Evolutionary conservation across 2,888 invertebrate species (phyloP), one percentile per base, ranked within the genome.

Genomic region (Eurois occulta): DNA sequence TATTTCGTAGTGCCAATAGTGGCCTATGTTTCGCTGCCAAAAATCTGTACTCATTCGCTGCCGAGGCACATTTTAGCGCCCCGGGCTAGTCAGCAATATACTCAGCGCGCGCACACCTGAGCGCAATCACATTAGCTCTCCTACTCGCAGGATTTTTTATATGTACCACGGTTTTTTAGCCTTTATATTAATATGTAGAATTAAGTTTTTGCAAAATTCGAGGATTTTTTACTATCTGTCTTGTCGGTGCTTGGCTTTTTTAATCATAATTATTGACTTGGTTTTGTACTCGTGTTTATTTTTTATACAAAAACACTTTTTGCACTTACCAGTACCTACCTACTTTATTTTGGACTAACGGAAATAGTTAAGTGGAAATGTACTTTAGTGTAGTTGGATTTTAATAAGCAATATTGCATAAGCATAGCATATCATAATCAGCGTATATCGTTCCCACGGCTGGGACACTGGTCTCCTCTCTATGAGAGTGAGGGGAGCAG

Each of bases 111-210:
- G 86, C 88, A 91, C 94, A 95, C 95, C 95, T 95, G 95, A 87
- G 94, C 94, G 91, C 95, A 95, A 95, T 95, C 95, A 94, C 91
- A 94, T 94, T 95, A 95, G 86, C 90, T 82, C 72, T 87, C 74
- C 87, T 87, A 83, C 80, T 81, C 74, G 83, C 81, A 77, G 81
- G 90, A 91, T 90, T 90, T 87, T 86, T 85, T 87, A 81, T 68
- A 81, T 48, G 78, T 72, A 60, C 43, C 55, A 41, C 48, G 46
- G 38, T 75, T 81, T 77, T 78, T 66, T 72, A 52, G 46, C 24
- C 55, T 69, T 58, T 32, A 66, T 75, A 78, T 70, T 73, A 68
- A 64, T 11, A 41, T 35, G 74, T 76, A 73, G 72, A 76, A 86
- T 74, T 65, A 28, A 73, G 68, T 73, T 73, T 65, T 43, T 32